Percentiles rank a stretch among this genome's conserved stretches.
Evolutionary conservation across 2,113 vertebrate genomes (phyloP).

Genomic region (Suncus etruscus): DNA sequence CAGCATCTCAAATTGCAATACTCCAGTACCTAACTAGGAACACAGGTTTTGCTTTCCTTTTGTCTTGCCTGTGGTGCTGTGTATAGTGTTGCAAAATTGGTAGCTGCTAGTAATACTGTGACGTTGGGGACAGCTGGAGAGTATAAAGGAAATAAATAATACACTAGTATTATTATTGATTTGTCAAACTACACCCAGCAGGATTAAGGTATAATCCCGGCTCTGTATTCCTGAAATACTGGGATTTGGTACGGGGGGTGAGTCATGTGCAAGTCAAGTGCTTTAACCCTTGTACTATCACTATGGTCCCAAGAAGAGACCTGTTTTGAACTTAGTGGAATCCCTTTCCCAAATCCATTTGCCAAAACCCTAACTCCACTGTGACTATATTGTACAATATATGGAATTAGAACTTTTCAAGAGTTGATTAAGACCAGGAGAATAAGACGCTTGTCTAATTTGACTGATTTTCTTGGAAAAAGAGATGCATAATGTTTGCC

Average conservation of each 20-base stretch:
- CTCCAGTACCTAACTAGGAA: no score
- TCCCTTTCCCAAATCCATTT: background rate
- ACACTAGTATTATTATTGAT: background rate
- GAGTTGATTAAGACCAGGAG: background rate
- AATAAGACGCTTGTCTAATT: background rate
- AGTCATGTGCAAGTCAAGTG: no score
- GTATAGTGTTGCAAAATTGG: background rate
- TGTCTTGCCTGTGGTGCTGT: background rate
- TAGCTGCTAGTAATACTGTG: background rate
- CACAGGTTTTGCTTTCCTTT: background rate
- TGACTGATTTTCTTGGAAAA: background rate
- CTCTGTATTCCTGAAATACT: no score
- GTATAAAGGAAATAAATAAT: background rate
- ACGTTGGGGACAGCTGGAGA: background rate
- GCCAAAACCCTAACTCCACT: background rate
- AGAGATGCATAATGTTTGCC: background rate
- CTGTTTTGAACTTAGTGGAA: background rate
- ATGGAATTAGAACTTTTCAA: conserved; percentile 24
- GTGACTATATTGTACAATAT: background rate
- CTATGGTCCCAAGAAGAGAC: background rate
- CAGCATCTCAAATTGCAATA: no score
- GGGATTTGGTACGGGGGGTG: no score
- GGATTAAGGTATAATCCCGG: no score
- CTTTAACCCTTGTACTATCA: background rate
- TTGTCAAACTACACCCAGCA: background rate